Evolutionary conservation across 2,797 vertebrate species (phyloP).

Genomic region (Spheniscus humboldti): DNA sequence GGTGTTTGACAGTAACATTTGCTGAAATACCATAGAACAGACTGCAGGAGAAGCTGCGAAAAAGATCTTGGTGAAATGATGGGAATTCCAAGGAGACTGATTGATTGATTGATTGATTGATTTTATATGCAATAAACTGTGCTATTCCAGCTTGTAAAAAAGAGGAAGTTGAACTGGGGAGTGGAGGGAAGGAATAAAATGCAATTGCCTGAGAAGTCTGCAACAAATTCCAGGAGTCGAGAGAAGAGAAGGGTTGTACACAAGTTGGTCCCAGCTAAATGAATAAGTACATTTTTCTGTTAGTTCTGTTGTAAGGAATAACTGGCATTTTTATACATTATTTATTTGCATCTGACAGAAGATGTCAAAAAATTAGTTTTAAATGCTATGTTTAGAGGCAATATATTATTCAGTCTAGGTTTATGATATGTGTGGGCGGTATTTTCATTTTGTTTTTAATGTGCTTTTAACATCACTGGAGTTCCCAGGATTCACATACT

Average conservation of each 20-base stretch:
- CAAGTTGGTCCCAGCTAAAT: neutral
- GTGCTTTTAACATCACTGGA: neutral
- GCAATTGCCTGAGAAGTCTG: neutral
- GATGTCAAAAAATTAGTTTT: neutral
- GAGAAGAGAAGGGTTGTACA: neutral
- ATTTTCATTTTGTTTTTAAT: slow-evolving; percentile 3
- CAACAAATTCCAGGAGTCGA: neutral
- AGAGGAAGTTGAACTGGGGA: neutral
- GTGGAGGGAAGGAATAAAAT: neutral
- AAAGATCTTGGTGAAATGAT: neutral
- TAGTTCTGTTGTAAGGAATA: neutral
- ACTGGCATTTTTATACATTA: neutral
- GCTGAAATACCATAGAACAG: neutral
- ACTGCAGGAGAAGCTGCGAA: neutral
- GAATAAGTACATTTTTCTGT: neutral
- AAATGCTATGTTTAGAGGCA: neutral
- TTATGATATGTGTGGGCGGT: neutral
- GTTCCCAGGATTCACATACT: neutral
- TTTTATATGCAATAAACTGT: neutral
- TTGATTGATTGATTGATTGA: neutral
- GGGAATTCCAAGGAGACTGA: neutral
- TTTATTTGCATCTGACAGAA: neutral
- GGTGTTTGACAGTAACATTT: neutral
- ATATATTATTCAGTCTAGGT: neutral
- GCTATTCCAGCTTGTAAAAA: neutral